phyloP scores from a whole-genome alignment of 2,888 invertebrate genomes.

The Cantharis nigra region DNA sequence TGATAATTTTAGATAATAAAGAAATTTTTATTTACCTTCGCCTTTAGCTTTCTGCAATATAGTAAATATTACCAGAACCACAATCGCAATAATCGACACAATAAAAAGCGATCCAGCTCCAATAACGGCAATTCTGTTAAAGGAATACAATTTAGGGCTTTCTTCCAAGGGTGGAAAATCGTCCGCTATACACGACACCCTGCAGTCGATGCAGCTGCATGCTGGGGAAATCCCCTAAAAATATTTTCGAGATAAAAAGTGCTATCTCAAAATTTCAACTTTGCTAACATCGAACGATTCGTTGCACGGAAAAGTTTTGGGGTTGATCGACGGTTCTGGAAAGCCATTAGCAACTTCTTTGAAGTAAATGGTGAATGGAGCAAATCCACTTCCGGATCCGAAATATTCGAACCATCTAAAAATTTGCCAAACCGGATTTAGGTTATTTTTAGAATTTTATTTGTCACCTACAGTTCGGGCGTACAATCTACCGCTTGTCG shows the following conservation, averaged over 20 bases:
- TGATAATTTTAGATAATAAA: not conserved
- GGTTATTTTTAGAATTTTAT: not conserved
- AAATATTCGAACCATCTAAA: constrained; percentile 69
- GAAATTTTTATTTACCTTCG: constrained; percentile 4
- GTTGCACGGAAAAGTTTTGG: constrained; percentile 61
- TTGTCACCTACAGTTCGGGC: constrained; percentile 42
- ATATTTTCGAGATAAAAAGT: not conserved
- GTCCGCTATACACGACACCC: constrained; percentile 63
- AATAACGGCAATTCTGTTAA: constrained; percentile 69
- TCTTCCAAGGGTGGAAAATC: constrained; percentile 54
- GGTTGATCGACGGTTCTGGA: constrained; percentile 56
- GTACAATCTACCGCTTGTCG: constrained; percentile 65
- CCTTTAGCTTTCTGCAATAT: constrained; percentile 2
- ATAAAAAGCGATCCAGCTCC: constrained; percentile 62
- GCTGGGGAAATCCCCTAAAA: constrained; percentile 59
- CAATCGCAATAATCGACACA: constrained; percentile 47
- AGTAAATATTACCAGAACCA: not conserved
- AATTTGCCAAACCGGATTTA: not conserved
- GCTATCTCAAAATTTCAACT: not conserved
- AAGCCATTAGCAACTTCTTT: constrained; percentile 50
- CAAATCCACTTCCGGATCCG: constrained; percentile 60
- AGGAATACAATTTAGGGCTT: constrained; percentile 62
- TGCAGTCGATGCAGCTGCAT: constrained; percentile 82
- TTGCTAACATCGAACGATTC: constrained; percentile 60
- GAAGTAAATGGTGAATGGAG: constrained; percentile 70